Base-by-base conservation (phyloP, 2,888 invertebrate genomes). In the Homarus gammarus region DNA sequence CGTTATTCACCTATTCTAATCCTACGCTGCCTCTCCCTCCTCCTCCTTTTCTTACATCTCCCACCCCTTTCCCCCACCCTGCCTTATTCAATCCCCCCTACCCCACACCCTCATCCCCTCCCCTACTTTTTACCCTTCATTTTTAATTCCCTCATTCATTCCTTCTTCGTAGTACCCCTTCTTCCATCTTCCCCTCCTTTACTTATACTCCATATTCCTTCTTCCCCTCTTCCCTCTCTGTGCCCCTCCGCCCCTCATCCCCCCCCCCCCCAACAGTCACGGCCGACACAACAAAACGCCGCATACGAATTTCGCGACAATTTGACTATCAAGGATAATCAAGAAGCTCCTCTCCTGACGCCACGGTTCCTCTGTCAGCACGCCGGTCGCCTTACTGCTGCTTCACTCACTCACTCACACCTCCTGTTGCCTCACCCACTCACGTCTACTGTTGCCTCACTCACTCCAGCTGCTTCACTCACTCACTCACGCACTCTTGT, bases 301-400 rank as follows among this genome's bases (percentile, higher is more conserved):
- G 38, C 72, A 33, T 36, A 36, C 18, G 27, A 72, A 33, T 36
- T 12, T 27, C 38, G n/a, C 72, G 36, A 40, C 72, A 72, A 72
- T 72, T 72, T 40, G 72, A 33, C 72, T 36, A 72, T 72, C 72
- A 72, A 22, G 56, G 56, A 3, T 22, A 56, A 56, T 56, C 18
- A 22, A 3, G 56, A 22, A n/a, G 56, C 5, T 56, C 18, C 56
- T 22, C 56, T 56, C 22, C 18, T 5, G 56, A 56, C 56, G 56
- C 3, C 56, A 56, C 18, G 22, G 15, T 3, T 49, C 8, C 49
- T 12, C 15, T 15, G 49, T 49, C 49, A 49, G 49, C 15, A 12
- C 49, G 15, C 49, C 8, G 15, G 49, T 49, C 49, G 15, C 49
- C 49, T n/a, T n/a, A n/a, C n/a, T n/a, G n/a, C n/a, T n/a, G n/a